A percentile compares a stretch with the other conserved stretches of the same genome.
Evolutionary conservation across 1,140 invertebrate genomes (phyloP).

Genomic region (Palaemon carinicauda): DNA sequence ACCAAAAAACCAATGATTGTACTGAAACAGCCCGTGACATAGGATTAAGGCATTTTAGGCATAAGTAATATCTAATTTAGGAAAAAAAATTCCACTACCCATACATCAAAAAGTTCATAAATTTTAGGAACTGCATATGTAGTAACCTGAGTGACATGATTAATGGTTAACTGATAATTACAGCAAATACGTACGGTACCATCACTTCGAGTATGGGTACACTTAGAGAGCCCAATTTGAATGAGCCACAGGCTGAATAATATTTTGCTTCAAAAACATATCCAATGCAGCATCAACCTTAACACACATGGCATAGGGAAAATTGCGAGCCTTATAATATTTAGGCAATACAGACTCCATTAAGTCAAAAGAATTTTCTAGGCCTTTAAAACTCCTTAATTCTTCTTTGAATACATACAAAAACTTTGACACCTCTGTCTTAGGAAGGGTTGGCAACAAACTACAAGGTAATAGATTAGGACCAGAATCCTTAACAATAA

Average conservation of each 20-base stretch:
- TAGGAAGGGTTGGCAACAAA: no score
- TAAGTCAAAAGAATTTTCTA: neutral
- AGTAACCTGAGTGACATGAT: neutral
- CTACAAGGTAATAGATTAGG: no score
- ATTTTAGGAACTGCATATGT: neutral
- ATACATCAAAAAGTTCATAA: neutral
- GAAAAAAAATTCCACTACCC: neutral
- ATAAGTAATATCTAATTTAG: neutral
- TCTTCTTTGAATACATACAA: neutral
- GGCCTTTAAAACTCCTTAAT: neutral
- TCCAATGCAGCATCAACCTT: neutral
- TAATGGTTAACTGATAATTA: neutral
- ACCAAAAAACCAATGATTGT: no score
- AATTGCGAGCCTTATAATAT: neutral
- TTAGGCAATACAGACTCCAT: neutral
- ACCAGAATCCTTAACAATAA: no score
- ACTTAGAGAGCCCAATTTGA: no score
- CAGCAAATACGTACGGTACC: no score
- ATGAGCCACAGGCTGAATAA: neutral
- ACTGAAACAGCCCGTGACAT: no score
- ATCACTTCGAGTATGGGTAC: no score
- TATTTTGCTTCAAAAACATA: neutral
- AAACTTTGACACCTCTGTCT: no score
- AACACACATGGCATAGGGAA: neutral
- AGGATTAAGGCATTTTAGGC: neutral